phyloP scores from a whole-genome alignment of 2,113 vertebrate genomes.

The Microcebus jonahi region DNA sequence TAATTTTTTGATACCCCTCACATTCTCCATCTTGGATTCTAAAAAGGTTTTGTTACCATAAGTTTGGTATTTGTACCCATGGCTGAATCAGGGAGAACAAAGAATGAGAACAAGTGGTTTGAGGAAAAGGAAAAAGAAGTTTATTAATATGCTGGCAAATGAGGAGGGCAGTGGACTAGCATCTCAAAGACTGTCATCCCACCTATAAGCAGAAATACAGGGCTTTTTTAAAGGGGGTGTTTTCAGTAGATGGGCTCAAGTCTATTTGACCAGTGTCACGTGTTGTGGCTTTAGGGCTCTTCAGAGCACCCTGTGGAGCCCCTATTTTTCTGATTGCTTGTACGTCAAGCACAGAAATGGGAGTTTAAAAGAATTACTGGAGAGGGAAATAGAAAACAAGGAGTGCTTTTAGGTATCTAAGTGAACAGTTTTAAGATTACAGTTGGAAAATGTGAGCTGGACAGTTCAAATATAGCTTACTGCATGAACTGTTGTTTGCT shows the following conservation, averaged over 20 bases:
- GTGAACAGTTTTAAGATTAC: conserved; percentile 63
- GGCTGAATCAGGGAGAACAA: no score
- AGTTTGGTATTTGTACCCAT: no score
- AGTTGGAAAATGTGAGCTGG: conserved; percentile 66
- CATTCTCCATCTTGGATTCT: neutral
- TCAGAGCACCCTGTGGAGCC: conserved; percentile 73
- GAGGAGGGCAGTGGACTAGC: no score
- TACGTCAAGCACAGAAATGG: conserved; percentile 88
- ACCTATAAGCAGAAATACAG: no score
- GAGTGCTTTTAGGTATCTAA: conserved; percentile 85
- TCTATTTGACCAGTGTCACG: no score
- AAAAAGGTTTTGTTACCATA: neutral
- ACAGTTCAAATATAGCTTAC: conserved; percentile 64
- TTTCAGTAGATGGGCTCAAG: no score
- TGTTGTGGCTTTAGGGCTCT: conserved; percentile 20
- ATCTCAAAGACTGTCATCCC: no score
- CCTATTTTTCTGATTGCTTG: conserved; percentile 86
- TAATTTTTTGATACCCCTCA: neutral
- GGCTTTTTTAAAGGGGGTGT: no score
- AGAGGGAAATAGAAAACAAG: conserved; percentile 87
- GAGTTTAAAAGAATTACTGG: conserved; percentile 85
- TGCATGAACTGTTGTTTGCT: conserved; percentile 46
- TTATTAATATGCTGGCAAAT: no score
- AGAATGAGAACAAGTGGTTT: no score
- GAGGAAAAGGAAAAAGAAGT: no score